phyloP scores from a whole-genome alignment of 1,140 invertebrate genomes.

The Drosophila nigromelanica region DNA sequence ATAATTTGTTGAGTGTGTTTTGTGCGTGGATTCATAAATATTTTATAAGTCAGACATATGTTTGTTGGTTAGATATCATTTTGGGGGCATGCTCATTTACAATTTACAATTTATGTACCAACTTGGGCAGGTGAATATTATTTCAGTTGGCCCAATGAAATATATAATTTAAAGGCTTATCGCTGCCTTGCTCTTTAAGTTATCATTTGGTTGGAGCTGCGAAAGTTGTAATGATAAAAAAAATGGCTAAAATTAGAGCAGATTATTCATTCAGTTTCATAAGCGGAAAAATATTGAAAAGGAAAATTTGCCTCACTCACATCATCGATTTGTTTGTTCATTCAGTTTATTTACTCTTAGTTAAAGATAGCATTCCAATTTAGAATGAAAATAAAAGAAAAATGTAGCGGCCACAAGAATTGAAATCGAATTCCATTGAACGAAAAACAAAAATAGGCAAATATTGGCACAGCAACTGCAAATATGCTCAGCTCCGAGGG shows the following conservation, averaged over 20 bases:
- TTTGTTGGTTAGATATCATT: neutral
- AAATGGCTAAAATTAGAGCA: slow-evolving; percentile 32
- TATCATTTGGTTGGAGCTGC: slow-evolving; percentile 1
- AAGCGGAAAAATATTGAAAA: neutral
- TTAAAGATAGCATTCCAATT: slow-evolving; percentile 17
- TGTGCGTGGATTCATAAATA: slow-evolving; percentile 58
- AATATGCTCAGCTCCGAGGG: neutral
- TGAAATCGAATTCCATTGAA: slow-evolving; percentile 14
- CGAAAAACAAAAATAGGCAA: slow-evolving; percentile 26
- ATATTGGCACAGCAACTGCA: slow-evolving; percentile 25
- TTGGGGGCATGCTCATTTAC: neutral
- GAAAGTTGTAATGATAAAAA: slow-evolving; percentile 27
- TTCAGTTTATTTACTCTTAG: slow-evolving; percentile 15
- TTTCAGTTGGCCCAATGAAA: neutral
- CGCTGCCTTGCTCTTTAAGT: neutral
- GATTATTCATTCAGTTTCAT: slow-evolving; percentile 20
- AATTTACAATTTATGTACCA: neutral
- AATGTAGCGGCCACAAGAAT: neutral
- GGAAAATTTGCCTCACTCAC: slow-evolving; percentile 5
- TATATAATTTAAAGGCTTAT: neutral
- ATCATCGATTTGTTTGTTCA: neutral
- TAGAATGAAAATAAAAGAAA: neutral
- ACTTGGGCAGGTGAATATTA: neutral
- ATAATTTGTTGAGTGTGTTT: slow-evolving; percentile 38
- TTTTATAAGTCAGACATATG: slow-evolving; percentile 46